Conservation (phyloP, 1,140 invertebrate species). For the Tetramorium simillimum region DNA sequence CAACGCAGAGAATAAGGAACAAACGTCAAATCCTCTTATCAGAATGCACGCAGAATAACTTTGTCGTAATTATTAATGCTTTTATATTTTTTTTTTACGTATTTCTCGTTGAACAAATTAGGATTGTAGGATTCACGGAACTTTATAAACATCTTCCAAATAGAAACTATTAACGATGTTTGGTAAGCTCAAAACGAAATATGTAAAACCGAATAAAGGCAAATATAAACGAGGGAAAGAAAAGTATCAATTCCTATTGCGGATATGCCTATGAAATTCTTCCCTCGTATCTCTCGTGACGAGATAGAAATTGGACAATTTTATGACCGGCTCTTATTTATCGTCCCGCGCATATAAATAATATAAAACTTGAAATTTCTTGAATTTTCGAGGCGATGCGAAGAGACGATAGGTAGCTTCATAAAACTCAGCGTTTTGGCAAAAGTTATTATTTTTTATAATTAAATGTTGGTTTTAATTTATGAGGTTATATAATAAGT, state of each 20-base stretch:
- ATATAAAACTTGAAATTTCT: conserved; percentile 27
- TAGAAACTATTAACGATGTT: background rate
- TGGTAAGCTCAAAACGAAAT: conserved; percentile 12
- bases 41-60: background rate
- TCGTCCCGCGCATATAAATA: conserved; percentile 4
- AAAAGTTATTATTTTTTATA: background rate
- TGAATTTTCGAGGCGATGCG: background rate
- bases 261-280: conserved; percentile 53
- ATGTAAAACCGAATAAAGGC: background rate
- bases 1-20: conserved; percentile 32
- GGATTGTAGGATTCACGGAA: background rate
- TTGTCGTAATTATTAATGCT: background rate
- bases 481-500: background rate
- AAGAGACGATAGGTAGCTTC: background rate
- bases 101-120: background rate
- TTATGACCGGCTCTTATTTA: conserved; percentile 50
- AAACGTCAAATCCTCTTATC: background rate
- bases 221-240: conserved; percentile 45
- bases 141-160: background rate
- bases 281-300: conserved; percentile 30
- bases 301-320: conserved; percentile 69
- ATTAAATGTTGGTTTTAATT: background rate
- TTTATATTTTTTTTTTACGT: background rate
- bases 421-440: background rate
- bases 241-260: conserved; percentile 59